Evolutionary conservation across 2,888 invertebrate genomes (phyloP).

Genomic region (Polia nebulosa): DNA sequence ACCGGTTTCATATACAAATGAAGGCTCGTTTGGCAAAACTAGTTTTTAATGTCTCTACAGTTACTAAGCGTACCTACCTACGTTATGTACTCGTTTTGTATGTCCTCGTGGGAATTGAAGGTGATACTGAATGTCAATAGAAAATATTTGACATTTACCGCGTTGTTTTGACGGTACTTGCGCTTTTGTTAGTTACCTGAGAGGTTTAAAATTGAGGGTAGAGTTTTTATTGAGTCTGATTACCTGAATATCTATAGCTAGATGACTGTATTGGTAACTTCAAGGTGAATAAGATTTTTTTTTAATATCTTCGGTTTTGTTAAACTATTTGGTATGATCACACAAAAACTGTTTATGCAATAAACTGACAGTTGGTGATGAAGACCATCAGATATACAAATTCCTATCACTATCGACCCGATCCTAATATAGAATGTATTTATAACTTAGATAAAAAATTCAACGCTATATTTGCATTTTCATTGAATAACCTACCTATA

Average conservation of each 20-base stretch:
- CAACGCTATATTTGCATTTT: not conserved
- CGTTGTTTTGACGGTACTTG: constrained; percentile 1
- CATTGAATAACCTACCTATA: too few relatives aligned
- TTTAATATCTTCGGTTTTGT: not conserved
- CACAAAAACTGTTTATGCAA: not conserved
- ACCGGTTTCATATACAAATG: constrained; percentile 62
- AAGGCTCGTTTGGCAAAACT: constrained; percentile 57
- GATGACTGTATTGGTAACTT: not conserved
- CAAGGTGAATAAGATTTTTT: not conserved
- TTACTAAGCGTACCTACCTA: constrained; percentile 21
- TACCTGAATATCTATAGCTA: not conserved
- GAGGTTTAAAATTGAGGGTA: constrained; percentile 8
- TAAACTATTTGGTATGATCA: not conserved
- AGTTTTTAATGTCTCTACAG: constrained; percentile 45
- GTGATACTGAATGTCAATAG: constrained; percentile 60
- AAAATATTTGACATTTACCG: constrained; percentile 56
- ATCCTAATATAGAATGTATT: not conserved
- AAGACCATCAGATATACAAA: not conserved
- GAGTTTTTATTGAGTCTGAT: not conserved
- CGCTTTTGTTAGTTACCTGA: constrained; percentile 1
- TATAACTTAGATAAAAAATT: too few relatives aligned
- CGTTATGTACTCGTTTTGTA: constrained; percentile 13
- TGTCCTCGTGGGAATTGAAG: constrained; percentile 57
- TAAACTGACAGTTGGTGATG: too few relatives aligned
- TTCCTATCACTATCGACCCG: not conserved